Conservation (phyloP, 2,113 vertebrate species). For the Coptodon rendalli region DNA sequence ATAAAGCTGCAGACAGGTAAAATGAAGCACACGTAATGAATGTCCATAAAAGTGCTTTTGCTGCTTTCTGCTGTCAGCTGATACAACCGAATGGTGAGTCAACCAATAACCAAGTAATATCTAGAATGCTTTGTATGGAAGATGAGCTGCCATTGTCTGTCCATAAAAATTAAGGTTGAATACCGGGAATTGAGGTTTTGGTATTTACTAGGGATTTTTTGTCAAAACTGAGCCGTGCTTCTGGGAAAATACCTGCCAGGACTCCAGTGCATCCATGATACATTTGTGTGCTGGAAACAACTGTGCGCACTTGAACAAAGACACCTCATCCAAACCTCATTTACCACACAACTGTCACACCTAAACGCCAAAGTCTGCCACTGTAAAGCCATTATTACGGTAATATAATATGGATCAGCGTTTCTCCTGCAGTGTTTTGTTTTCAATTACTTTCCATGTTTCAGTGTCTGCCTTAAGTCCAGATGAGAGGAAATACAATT, state of each 20-base stretch:
- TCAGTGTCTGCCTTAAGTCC: not conserved
- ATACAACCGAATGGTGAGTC: slow-evolving; percentile 18
- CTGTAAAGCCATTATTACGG: not conserved
- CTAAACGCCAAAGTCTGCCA: not conserved
- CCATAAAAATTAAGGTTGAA: slow-evolving; percentile 20
- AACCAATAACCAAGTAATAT: not conserved
- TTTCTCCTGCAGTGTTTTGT: not conserved
- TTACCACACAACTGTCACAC: not conserved
- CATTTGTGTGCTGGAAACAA: not conserved
- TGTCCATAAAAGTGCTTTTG: slow-evolving; percentile 35
- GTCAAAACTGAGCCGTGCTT: not conserved
- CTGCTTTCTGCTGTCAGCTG: slow-evolving; percentile 21
- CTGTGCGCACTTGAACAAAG: not conserved
- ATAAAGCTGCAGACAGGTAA: slow-evolving; percentile 55
- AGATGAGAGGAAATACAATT: not conserved
- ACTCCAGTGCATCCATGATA: not conserved
- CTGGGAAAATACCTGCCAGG: not conserved
- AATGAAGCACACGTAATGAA: slow-evolving; percentile 46
- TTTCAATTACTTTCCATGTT: not conserved
- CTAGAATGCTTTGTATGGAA: not conserved
- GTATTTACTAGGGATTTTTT: not conserved
- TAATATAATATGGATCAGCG: not conserved
- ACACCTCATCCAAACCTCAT: not conserved
- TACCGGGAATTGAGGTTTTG: not conserved
- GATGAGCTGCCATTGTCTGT: slow-evolving; percentile 1